Conservation (phyloP, 1,140 invertebrate species). For the Drosophila hydei region DNA sequence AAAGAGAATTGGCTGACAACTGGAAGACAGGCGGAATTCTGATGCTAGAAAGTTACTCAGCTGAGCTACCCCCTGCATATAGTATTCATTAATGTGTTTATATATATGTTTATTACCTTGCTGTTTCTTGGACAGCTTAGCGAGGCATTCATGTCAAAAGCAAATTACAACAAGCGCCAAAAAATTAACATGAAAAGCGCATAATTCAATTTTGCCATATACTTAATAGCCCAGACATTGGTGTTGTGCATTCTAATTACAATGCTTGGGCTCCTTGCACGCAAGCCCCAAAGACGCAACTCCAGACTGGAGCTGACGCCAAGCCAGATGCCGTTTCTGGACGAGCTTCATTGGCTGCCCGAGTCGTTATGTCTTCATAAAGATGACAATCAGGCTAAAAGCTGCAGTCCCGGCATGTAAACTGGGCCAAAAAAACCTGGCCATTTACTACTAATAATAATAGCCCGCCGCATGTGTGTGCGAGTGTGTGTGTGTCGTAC, state of each 20-base stretch:
- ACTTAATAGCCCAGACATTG: slow-evolving; percentile 41
- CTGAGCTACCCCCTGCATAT: neutral
- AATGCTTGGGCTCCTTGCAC: slow-evolving; percentile 45
- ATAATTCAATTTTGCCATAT: slow-evolving; percentile 44
- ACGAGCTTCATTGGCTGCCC: slow-evolving; percentile 31
- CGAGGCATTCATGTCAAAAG: slow-evolving; percentile 22
- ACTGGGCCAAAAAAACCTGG: slow-evolving; percentile 68
- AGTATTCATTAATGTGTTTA: neutral
- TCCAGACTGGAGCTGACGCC: neutral
- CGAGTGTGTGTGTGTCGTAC: slow-evolving; percentile 1
- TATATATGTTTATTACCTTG: neutral
- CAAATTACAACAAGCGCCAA: slow-evolving; percentile 48
- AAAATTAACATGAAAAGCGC: slow-evolving; percentile 58
- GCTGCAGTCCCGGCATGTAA: slow-evolving; percentile 53
- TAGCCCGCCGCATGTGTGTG: slow-evolving; percentile 27
- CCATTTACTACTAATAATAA: slow-evolving; percentile 66
- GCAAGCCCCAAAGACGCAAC: slow-evolving; percentile 8
- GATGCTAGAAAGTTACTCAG: no score
- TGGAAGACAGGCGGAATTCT: no score
- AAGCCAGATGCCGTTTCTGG: slow-evolving; percentile 14
- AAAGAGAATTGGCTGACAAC: no score
- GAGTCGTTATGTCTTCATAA: slow-evolving; percentile 81
- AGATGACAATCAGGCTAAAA: slow-evolving; percentile 70
- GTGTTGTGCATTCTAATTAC: slow-evolving; percentile 63
- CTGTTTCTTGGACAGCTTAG: neutral